Conservation (phyloP, 2,113 vertebrate genomes). For the Anas platyrhynchos region DNA sequence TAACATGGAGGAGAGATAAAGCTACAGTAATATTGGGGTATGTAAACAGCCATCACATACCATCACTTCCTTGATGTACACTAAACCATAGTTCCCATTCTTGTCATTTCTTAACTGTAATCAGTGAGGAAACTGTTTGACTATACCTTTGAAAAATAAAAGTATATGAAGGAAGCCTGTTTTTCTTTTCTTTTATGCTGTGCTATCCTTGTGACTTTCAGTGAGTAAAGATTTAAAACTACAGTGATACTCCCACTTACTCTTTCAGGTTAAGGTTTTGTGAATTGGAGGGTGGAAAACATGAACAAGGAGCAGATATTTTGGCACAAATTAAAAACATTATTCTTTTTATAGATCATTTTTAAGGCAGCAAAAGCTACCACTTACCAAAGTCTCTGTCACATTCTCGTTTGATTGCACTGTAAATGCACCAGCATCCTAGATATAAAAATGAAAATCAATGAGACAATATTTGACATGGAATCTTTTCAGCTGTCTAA, state of each 20-base stretch:
- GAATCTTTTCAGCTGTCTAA: not conserved
- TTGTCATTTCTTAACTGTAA: not conserved
- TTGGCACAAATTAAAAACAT: not conserved
- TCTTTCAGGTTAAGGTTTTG: not conserved
- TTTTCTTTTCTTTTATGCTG: not conserved
- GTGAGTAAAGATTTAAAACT: not conserved
- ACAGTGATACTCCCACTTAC: not conserved
- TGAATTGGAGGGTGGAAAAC: not conserved
- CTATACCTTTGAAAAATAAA: not conserved
- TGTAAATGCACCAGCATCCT: slow-evolving; percentile 81
- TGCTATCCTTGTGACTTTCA: not conserved
- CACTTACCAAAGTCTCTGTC: slow-evolving; percentile 85
- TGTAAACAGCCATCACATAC: accelerated
- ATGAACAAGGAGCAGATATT: not conserved
- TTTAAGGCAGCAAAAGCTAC: slow-evolving; percentile 6
- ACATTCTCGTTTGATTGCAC: slow-evolving; percentile 77
- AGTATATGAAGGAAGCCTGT: not conserved
- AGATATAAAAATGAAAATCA: slow-evolving; percentile 52
- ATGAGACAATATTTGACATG: not conserved
- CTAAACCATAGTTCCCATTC: not conserved
- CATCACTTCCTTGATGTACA: not conserved
- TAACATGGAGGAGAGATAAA: not conserved
- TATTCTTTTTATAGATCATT: not conserved
- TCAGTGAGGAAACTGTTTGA: not conserved
- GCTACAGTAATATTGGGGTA: not conserved